A percentile compares a stretch with the other conserved stretches of the same genome.
Evolutionary conservation across 2,888 invertebrate genomes (phyloP).

Genomic region (Pseudolycoriella hygida): DNA sequence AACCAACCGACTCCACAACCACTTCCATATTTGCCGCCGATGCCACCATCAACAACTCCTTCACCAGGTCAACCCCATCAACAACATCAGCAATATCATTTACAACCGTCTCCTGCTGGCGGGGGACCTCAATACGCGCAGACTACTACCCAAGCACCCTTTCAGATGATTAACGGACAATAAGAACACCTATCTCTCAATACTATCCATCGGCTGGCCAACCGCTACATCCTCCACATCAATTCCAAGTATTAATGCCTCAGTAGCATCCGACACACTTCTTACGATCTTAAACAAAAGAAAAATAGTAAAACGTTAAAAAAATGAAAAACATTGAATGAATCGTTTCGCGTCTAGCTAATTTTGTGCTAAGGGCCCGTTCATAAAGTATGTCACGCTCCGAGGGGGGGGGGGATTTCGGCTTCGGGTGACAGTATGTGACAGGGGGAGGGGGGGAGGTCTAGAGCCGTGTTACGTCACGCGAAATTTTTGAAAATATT

Average conservation of each 20-base stretch:
- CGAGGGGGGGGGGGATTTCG: too few relatives aligned
- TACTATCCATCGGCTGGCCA: slow-evolving; percentile 24
- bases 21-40: slow-evolving; percentile 36
- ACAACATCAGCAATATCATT: slow-evolving; percentile 32
- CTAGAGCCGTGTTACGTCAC: too few relatives aligned
- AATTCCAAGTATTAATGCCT: slow-evolving; percentile 27
- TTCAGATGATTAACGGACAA: slow-evolving; percentile 40
- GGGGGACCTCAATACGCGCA: slow-evolving; percentile 33
- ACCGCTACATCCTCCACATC: slow-evolving; percentile 24
- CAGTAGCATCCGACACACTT: slow-evolving; percentile 19
- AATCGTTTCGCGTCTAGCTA: too few relatives aligned
- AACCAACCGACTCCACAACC: slow-evolving; percentile 36
- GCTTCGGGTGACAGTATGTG: too few relatives aligned
- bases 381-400: too few relatives aligned
- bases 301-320: too few relatives aligned
- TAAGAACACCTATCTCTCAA: slow-evolving; percentile 28
- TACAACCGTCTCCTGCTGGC: slow-evolving; percentile 37
- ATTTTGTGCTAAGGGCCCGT: too few relatives aligned
- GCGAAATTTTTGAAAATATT: too few relatives aligned
- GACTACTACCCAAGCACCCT: slow-evolving; percentile 31
- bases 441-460: too few relatives aligned
- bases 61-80: slow-evolving; percentile 38
- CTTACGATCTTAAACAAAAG: too few relatives aligned
- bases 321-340: too few relatives aligned
- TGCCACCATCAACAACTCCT: slow-evolving; percentile 35